These are phyloP conservation scores for Galemys pyrenaicus DNA, from an alignment of 2,113 vertebrate species.

Conservation along the genomic window DNA sequence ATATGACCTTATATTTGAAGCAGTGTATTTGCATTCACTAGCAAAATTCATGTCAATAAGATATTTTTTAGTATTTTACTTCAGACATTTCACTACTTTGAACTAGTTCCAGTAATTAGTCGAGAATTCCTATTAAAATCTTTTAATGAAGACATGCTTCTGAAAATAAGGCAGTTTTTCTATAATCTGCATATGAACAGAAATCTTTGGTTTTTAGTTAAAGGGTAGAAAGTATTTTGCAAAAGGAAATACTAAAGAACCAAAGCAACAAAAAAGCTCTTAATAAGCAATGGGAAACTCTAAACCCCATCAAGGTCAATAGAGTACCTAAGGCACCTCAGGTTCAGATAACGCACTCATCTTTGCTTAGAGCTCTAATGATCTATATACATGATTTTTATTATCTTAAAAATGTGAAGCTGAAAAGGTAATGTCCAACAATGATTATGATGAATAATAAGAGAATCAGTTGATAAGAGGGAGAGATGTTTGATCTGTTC, in stretches of 20 bases:
- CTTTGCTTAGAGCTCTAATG: conserved; percentile 83
- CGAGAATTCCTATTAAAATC: conserved; percentile 59
- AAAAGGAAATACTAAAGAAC: conserved; percentile 75
- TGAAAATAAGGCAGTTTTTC: conserved; percentile 75
- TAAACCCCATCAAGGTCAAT: conserved; percentile 83
- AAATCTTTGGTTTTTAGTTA: conserved; percentile 87
- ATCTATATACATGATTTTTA: conserved; percentile 76
- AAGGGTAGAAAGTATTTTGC: conserved; percentile 76
- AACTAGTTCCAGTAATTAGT: conserved; percentile 54
- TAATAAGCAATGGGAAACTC: conserved; percentile 78
- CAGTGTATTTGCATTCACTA: conserved; percentile 55
- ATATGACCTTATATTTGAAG: conserved; percentile 61
- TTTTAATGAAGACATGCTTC: conserved; percentile 63
- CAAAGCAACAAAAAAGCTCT: conserved; percentile 71
- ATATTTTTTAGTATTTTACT: conserved; percentile 62
- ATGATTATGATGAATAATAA: not conserved
- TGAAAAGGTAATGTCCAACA: conserved; percentile 52
- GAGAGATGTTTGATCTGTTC: not conserved
- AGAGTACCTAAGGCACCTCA: conserved; percentile 88
- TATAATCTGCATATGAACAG: conserved; percentile 76
- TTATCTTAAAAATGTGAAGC: conserved; percentile 79
- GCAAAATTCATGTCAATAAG: conserved; percentile 60
- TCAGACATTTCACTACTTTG: conserved; percentile 61
- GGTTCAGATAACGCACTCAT: conserved; percentile 76
- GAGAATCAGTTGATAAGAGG: not conserved